These are phyloP conservation scores for Drosophila mimica DNA, from an alignment of 2,888 invertebrate species.

Conservation along the genomic window DNA sequence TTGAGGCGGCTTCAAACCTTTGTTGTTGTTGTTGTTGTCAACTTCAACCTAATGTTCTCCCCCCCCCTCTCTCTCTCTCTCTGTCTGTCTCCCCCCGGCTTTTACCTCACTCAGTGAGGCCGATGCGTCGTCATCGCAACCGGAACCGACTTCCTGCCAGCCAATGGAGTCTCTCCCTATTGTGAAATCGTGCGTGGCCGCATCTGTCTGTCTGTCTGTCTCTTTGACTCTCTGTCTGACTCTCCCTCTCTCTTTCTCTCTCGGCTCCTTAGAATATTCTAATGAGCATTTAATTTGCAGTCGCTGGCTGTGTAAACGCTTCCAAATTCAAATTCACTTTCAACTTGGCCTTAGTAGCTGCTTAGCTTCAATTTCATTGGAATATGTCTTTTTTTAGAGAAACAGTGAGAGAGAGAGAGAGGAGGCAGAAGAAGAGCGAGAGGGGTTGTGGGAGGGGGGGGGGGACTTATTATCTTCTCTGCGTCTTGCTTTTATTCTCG, in stretches of 20 bases:
- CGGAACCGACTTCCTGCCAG: conserved; percentile 45
- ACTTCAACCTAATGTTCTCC: conserved; percentile 24
- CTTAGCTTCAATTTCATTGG: conserved; percentile 65
- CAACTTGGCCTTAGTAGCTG: conserved; percentile 62
- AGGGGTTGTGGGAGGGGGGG: not conserved
- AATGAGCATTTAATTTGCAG: conserved; percentile 70
- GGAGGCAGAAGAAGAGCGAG: too few species aligned
- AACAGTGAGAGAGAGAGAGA: fast-evolving
- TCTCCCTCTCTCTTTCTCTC: conserved; percentile 10
- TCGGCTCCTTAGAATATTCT: conserved; percentile 62
- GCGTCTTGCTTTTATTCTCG: conserved; percentile 7
- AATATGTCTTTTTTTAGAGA: conserved; percentile 32
- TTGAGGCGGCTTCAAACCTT: conserved; percentile 30
- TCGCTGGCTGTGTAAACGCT: conserved; percentile 54
- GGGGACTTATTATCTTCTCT: conserved; percentile 20
- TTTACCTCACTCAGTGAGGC: conserved; percentile 1
- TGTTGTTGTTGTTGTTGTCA: conserved; percentile 41
- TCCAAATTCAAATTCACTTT: conserved; percentile 66
- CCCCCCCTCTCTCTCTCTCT: not conserved
- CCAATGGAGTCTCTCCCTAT: conserved; percentile 1
- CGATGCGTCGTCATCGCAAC: conserved; percentile 29
- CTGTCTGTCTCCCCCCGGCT: not conserved
- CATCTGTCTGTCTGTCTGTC: conserved; percentile 29
- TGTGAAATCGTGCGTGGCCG: conserved; percentile 48
- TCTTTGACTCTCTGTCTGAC: not conserved